phyloP scores from a whole-genome alignment of 2,113 vertebrate species.

The Fulmarus glacialis region DNA sequence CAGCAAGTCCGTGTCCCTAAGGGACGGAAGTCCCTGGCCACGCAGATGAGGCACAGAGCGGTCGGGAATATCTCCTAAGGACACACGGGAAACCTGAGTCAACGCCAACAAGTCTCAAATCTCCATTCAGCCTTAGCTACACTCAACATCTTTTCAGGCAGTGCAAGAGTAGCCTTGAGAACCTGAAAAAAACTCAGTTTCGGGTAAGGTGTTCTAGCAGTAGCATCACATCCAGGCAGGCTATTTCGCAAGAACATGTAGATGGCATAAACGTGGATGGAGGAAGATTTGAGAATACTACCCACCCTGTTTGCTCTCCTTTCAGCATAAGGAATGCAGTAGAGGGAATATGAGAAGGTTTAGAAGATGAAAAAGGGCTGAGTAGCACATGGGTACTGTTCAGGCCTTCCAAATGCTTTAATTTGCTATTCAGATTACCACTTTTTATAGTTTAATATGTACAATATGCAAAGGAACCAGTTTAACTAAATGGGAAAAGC shows the following conservation, averaged over 20 bases:
- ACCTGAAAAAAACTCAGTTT: neutral
- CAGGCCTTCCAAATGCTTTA: neutral
- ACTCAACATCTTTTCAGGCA: neutral
- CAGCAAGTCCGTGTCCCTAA: neutral
- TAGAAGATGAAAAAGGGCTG: neutral
- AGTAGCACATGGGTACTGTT: neutral
- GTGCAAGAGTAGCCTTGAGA: neutral
- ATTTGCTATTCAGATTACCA: neutral
- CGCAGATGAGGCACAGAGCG: neutral
- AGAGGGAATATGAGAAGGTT: neutral
- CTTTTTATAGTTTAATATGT: neutral
- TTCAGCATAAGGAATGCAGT: neutral
- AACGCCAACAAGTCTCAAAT: neutral
- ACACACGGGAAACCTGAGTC: neutral
- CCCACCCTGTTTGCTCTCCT: neutral
- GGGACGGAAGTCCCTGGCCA: neutral
- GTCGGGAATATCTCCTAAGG: neutral
- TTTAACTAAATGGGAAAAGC: constrained; percentile 16
- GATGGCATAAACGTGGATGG: neutral
- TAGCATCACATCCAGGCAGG: neutral
- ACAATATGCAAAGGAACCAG: neutral
- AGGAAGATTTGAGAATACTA: neutral
- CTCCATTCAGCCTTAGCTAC: neutral
- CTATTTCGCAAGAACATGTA: neutral
- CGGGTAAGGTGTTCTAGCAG: neutral